Conservation (phyloP, 2,113 vertebrate species). For the Smithornis capensis region DNA sequence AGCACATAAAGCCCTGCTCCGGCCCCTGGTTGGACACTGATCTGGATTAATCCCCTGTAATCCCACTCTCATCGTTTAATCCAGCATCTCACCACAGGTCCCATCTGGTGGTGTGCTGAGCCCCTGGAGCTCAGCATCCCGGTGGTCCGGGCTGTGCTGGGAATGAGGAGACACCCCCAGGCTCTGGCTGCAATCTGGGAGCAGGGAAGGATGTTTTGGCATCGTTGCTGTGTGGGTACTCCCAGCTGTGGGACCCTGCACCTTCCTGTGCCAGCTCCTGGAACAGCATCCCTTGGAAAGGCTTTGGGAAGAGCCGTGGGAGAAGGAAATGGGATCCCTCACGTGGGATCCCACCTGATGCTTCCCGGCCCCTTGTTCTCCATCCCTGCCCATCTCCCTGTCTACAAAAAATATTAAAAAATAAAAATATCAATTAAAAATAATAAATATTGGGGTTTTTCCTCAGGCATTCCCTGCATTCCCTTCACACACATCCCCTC, state of each 20-base stretch:
- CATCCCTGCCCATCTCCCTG: background rate
- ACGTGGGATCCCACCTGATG: rapidly evolving
- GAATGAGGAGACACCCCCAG: background rate
- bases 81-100: background rate
- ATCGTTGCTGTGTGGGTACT: background rate
- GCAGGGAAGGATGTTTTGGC: rapidly evolving
- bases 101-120: background rate
- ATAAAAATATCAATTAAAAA: background rate
- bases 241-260: background rate
- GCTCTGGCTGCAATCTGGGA: background rate
- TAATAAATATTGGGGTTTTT: background rate
- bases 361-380: background rate
- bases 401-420: background rate
- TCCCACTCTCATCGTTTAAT: constrained; percentile 25
- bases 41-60: constrained; percentile 27
- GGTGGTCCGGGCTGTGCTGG: background rate
- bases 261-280: background rate
- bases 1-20: background rate
- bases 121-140: background rate
- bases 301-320: background rate
- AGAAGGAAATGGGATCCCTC: background rate
- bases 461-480: no score
- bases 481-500: background rate
- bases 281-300: background rate
- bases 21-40: constrained; percentile 10